A percentile compares a stretch with the other conserved stretches of the same genome.
Conservation (phyloP, 2,888 invertebrate species). For the Phaedon cochleariae region DNA sequence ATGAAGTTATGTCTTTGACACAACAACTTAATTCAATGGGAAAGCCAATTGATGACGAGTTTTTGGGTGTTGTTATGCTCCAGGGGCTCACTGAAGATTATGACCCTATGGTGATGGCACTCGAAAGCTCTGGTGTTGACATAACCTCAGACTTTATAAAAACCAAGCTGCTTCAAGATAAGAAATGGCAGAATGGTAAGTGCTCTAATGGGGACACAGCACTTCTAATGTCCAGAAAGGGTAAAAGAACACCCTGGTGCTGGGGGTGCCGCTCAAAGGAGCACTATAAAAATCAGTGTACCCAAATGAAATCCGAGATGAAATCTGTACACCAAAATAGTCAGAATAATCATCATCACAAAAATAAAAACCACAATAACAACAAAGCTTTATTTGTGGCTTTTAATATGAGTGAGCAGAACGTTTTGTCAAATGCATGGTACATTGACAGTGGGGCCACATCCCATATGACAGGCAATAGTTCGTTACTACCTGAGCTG, state of each 20-base stretch:
- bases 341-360: too few relatives aligned
- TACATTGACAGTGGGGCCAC: slow-evolving; percentile 31
- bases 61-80: not conserved
- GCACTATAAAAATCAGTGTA: too few relatives aligned
- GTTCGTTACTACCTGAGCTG: slow-evolving; percentile 13
- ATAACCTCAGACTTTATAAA: not conserved
- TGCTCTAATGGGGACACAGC: too few relatives aligned
- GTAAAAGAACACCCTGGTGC: too few relatives aligned
- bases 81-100: not conserved
- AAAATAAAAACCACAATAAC: too few relatives aligned
- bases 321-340: too few relatives aligned
- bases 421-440: slow-evolving; percentile 20
- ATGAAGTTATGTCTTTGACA: not conserved
- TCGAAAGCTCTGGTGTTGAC: not conserved
- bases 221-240: too few relatives aligned
- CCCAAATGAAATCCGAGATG: too few relatives aligned
- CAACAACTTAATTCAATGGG: not conserved
- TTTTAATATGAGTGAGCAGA: slow-evolving; percentile 9
- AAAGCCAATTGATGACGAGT: not conserved
- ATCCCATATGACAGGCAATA: slow-evolving; percentile 28
- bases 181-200: too few relatives aligned
- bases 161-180: not conserved
- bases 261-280: too few relatives aligned
- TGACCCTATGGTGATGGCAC: not conserved
- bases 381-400: slow-evolving; percentile 21